Evolutionary conservation across 2,888 invertebrate species (phyloP).

Genomic region (Toxonevra muliebris): DNA sequence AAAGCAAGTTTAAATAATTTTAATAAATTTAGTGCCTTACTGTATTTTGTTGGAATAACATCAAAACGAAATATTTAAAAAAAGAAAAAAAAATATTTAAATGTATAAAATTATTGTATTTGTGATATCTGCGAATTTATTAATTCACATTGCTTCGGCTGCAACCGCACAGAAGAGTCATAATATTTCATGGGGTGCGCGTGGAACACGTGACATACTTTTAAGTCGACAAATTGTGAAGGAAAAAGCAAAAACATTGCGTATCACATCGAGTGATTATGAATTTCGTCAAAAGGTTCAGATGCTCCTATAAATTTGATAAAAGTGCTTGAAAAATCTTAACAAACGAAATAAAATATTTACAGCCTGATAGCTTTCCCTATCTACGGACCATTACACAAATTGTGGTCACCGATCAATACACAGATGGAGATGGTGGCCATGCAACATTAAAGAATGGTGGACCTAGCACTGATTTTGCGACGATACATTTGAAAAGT

Average conservation of each 20-base stretch:
- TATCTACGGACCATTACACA: constrained; percentile 42
- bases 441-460: constrained; percentile 42
- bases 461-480: constrained; percentile 43
- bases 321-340: neutral
- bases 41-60: too few species aligned
- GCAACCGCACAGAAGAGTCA: constrained; percentile 29
- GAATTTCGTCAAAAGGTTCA: constrained; percentile 41
- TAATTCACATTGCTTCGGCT: neutral
- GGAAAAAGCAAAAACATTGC: constrained; percentile 40
- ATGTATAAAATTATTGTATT: neutral
- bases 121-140: neutral
- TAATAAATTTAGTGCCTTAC: too few species aligned
- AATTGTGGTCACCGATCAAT: constrained; percentile 43
- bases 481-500: constrained; percentile 55
- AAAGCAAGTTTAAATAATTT: too few species aligned
- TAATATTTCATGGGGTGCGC: constrained; percentile 43
- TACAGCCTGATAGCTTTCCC: constrained; percentile 33
- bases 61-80: neutral
- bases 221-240: constrained; percentile 39
- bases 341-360: neutral
- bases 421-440: constrained; percentile 43
- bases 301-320: neutral
- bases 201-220: constrained; percentile 40
- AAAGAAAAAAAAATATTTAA: neutral
- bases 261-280: constrained; percentile 41